A percentile compares a stretch with the other conserved stretches of the same genome.
Conservation (phyloP, 2,888 invertebrate genomes). For the Orthonevra nobilis region DNA sequence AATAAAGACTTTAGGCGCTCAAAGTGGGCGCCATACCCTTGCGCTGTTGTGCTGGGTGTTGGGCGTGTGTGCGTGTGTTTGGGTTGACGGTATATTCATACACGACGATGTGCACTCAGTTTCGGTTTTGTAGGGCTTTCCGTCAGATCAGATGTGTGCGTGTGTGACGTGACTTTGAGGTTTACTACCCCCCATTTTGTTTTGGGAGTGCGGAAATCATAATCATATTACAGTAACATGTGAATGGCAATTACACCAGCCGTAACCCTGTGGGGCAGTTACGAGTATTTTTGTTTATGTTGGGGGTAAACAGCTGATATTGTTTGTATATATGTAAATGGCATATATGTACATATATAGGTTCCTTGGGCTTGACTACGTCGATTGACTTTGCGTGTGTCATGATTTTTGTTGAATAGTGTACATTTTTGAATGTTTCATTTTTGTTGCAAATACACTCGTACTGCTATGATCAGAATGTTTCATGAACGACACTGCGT, state of each 20-base stretch:
- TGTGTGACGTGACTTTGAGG: constrained; percentile 54
- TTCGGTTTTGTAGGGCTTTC: constrained; percentile 43
- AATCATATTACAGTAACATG: constrained; percentile 33
- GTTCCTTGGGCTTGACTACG: too few relatives aligned
- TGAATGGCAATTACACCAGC: constrained; percentile 36
- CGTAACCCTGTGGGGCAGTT: constrained; percentile 13
- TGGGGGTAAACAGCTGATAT: constrained; percentile 16
- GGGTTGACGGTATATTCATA: constrained; percentile 21
- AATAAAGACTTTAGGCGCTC: constrained; percentile 66
- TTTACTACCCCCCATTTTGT: constrained; percentile 11
- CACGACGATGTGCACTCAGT: constrained; percentile 15
- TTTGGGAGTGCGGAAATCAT: constrained; percentile 15
- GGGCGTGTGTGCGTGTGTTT: constrained; percentile 33
- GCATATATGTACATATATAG: too few relatives aligned
- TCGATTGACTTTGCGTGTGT: too few relatives aligned
- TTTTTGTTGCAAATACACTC: too few relatives aligned
- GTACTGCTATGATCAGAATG: too few relatives aligned
- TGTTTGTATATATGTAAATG: neutral
- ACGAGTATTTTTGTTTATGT: constrained; percentile 22
- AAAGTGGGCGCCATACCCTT: constrained; percentile 64
- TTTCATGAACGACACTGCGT: too few relatives aligned
- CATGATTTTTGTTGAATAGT: too few relatives aligned
- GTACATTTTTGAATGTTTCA: too few relatives aligned
- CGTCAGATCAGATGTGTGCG: constrained; percentile 52
- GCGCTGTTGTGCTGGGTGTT: neutral